Evolutionary conservation across 2,797 vertebrate species (phyloP).

Genomic region (Tokudaia tokunoshimensis): DNA sequence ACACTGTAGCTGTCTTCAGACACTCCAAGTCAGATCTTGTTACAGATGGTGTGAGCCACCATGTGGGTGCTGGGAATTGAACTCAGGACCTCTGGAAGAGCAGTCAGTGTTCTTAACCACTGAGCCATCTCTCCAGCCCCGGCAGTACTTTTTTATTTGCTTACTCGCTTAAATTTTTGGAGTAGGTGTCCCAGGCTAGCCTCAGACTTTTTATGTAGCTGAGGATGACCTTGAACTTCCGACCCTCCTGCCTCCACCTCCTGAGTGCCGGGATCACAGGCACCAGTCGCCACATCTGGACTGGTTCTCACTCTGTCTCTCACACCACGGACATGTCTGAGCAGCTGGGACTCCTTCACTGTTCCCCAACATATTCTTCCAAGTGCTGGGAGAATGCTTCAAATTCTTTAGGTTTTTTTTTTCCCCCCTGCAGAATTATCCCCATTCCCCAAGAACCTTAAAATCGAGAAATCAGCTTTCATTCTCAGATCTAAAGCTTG

Average conservation of each 20-base stretch:
- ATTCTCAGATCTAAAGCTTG: not conserved
- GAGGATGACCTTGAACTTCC: not conserved
- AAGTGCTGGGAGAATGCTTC: not conserved
- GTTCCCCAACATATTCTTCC: not conserved
- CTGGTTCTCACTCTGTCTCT: not conserved
- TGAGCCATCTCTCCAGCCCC: too few species aligned
- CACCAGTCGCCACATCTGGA: not conserved
- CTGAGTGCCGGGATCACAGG: not conserved
- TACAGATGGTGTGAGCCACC: too few species aligned
- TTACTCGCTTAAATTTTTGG: not conserved
- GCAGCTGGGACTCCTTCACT: not conserved
- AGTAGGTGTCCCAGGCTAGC: not conserved
- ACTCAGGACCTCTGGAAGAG: too few species aligned
- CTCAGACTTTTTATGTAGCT: not conserved
- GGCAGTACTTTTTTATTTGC: not conserved
- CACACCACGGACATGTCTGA: not conserved
- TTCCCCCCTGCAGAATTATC: not conserved
- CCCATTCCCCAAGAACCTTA: not conserved
- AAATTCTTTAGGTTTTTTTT: not conserved
- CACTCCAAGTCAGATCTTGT: too few species aligned
- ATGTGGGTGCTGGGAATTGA: too few species aligned
- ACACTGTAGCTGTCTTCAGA: too few species aligned
- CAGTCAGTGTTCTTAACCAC: too few species aligned
- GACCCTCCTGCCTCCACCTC: not conserved
- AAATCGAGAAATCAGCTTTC: constrained; percentile 14